Percentiles rank a stretch among this genome's conserved stretches.
Evolutionary conservation across 2,888 invertebrate genomes (phyloP).

Genomic region (Nowickia ferox): DNA sequence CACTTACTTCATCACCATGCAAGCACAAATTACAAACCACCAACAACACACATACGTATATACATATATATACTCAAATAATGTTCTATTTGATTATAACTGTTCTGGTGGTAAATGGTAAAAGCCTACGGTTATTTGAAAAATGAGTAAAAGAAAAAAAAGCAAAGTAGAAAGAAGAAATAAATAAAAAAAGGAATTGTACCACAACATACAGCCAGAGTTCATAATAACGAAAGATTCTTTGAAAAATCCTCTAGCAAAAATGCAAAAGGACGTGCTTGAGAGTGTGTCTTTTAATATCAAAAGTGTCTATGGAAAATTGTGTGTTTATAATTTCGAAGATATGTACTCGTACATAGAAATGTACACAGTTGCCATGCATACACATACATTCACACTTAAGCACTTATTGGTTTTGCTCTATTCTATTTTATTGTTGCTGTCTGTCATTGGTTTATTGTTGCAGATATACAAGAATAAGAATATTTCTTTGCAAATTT

Average conservation of each 20-base stretch:
- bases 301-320: slow-evolving; percentile 37
- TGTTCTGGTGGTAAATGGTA: slow-evolving; percentile 41
- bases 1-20: slow-evolving; percentile 10
- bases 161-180: background rate
- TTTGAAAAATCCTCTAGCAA: slow-evolving; percentile 24
- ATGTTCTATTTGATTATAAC: slow-evolving; percentile 32
- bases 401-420: slow-evolving; percentile 22
- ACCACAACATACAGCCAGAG: slow-evolving; percentile 46
- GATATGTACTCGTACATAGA: background rate
- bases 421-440: background rate
- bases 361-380: background rate
- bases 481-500: slow-evolving; percentile 10
- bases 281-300: slow-evolving; percentile 39
- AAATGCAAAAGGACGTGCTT: slow-evolving; percentile 26
- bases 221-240: slow-evolving; percentile 49
- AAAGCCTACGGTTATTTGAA: slow-evolving; percentile 54
- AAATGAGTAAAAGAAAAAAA: background rate
- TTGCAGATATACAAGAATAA: background rate
- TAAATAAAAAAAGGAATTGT: slow-evolving; percentile 18
- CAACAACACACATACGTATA: background rate
- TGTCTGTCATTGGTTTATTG: slow-evolving; percentile 3
- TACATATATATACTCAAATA: background rate
- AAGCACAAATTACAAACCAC: background rate
- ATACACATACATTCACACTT: background rate
- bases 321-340: slow-evolving; percentile 40